Conservation (phyloP, 2,888 invertebrate species). For the Ormyrus nitidulus region DNA sequence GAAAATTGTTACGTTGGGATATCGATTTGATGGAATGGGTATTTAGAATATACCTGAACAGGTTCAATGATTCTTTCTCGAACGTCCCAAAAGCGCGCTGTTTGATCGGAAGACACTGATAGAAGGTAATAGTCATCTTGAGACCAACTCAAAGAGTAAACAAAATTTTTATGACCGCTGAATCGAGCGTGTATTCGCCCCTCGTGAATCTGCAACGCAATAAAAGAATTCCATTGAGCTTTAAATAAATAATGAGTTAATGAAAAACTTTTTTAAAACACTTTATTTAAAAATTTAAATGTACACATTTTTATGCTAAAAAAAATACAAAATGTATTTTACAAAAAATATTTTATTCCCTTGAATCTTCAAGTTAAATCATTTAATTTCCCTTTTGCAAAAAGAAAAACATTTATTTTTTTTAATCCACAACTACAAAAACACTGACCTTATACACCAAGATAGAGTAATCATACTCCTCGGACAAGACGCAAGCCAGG, state of each 20-base stretch:
- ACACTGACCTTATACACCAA: conserved; percentile 77
- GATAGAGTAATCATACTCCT: conserved; percentile 76
- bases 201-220: conserved; percentile 73
- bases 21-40: neutral
- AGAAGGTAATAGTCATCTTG: conserved; percentile 77
- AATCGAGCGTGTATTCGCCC: conserved; percentile 75
- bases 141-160: conserved; percentile 82
- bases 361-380: no score
- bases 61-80: conserved; percentile 71
- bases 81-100: conserved; percentile 80
- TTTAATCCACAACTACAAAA: no score
- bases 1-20: neutral
- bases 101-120: conserved; percentile 83
- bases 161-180: conserved; percentile 80
- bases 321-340: neutral
- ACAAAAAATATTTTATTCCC: no score
- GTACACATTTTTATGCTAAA: no score
- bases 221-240: neutral
- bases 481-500: conserved; percentile 78
- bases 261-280: conserved; percentile 20
- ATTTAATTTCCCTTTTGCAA: no score
- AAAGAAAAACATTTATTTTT: no score
- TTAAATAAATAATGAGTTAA: conserved; percentile 24
- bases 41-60: conserved; percentile 67
- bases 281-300: no score